Evolutionary conservation across 1,140 invertebrate species (phyloP).

Genomic region (Eriocheir sinensis): DNA sequence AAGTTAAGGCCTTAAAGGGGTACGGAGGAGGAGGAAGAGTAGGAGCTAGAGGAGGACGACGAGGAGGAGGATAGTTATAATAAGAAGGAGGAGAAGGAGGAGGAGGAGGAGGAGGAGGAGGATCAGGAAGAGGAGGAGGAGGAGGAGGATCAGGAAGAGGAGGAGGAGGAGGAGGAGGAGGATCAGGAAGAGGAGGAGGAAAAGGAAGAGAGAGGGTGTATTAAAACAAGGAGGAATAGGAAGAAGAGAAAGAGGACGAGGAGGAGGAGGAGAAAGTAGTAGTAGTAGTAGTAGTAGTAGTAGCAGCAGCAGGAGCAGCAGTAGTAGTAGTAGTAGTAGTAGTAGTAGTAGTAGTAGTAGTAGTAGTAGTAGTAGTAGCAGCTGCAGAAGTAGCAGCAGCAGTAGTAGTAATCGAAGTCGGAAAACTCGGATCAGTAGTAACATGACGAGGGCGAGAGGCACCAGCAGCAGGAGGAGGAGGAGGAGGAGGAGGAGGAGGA

Average conservation of each 20-base stretch:
- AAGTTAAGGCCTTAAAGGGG: background rate
- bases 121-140: background rate
- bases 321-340: constrained; percentile 33
- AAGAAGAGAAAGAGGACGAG: background rate
- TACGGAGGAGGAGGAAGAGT: background rate
- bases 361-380: no score
- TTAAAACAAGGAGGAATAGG: background rate
- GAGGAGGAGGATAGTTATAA: background rate
- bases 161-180: background rate
- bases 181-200: background rate
- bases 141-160: background rate
- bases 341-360: constrained; percentile 34
- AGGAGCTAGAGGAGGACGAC: background rate
- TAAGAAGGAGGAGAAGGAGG: background rate
- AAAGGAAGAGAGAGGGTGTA: background rate
- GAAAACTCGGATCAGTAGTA: no score
- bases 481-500: constrained; percentile 33
- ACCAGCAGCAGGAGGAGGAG: constrained; percentile 38
- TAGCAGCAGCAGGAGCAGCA: background rate
- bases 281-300: background rate
- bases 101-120: constrained; percentile 37
- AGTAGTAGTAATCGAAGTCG: no score
- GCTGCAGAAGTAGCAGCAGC: no score
- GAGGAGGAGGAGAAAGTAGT: background rate
- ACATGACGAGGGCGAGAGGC: background rate